phyloP scores from a whole-genome alignment of 2,888 invertebrate genomes.

The Eudemis profundana region DNA sequence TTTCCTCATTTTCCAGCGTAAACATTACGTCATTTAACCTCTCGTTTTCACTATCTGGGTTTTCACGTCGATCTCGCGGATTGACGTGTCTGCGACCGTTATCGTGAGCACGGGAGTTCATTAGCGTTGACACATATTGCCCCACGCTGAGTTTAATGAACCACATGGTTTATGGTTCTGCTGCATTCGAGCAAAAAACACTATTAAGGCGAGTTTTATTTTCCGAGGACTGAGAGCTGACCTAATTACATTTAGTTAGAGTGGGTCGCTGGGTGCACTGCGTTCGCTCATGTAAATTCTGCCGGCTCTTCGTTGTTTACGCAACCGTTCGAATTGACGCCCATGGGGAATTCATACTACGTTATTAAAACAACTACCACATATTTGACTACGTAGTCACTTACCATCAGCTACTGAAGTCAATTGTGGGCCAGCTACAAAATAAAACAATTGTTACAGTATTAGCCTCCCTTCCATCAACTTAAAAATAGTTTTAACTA shows the following conservation, averaged over 20 bases:
- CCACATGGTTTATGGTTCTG: constrained; percentile 29
- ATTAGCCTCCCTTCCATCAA: too few species aligned
- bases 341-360: constrained; percentile 1
- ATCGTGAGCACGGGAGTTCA: constrained; percentile 9
- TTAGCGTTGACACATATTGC: constrained; percentile 42
- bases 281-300: constrained; percentile 30
- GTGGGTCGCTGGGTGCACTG: constrained; percentile 29
- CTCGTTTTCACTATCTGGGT: constrained; percentile 3
- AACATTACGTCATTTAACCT: constrained; percentile 1
- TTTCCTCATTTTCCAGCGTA: constrained; percentile 7
- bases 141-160: constrained; percentile 47
- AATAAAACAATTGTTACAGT: too few species aligned
- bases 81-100: constrained; percentile 17
- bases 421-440: too few species aligned
- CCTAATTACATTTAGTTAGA: constrained; percentile 39
- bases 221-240: constrained; percentile 29
- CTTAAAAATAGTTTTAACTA: too few species aligned
- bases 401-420: too few species aligned
- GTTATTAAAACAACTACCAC: too few species aligned
- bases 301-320: constrained; percentile 6
- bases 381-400: too few species aligned
- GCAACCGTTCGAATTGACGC: background rate
- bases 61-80: constrained; percentile 5
- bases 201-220: constrained; percentile 16
- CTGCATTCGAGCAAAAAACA: constrained; percentile 29